Conservation (phyloP, 2,113 vertebrate genomes). For the Osmerus mordax region DNA sequence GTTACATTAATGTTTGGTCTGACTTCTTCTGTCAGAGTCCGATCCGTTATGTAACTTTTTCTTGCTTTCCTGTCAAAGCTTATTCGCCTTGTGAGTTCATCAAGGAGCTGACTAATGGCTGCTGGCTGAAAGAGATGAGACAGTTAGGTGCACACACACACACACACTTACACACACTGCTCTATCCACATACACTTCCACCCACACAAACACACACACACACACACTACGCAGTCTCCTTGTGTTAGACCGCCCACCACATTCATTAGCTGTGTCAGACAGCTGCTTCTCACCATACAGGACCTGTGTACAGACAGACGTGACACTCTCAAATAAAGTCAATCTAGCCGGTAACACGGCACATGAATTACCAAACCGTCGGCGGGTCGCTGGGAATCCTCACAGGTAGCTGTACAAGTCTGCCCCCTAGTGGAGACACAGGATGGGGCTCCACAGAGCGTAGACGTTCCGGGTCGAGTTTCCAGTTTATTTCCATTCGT, state of each 20-base stretch:
- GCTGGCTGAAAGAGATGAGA: too few relatives aligned
- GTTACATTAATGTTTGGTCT: not conserved
- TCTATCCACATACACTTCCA: too few relatives aligned
- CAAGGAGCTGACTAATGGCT: too few relatives aligned
- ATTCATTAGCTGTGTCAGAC: conserved; percentile 35
- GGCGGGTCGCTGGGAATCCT: not conserved
- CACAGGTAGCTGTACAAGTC: conserved; percentile 31
- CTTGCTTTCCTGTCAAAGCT: too few relatives aligned
- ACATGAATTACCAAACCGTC: conserved; percentile 13
- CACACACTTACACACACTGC: not conserved
- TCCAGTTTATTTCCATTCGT: too few relatives aligned
- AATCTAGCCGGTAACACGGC: conserved; percentile 43
- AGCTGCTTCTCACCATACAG: conserved; percentile 11
- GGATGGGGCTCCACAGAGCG: too few relatives aligned
- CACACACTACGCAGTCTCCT: not conserved
- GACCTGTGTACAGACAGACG: conserved; percentile 30
- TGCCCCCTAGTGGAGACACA: conserved; percentile 38
- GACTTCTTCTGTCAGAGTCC: too few relatives aligned
- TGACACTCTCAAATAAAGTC: conserved; percentile 40
- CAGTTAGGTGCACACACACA: not conserved
- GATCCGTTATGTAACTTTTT: too few relatives aligned
- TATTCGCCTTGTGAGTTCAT: too few relatives aligned
- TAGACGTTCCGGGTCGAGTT: too few relatives aligned
- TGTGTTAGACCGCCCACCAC: conserved; percentile 19
- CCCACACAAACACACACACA: not conserved